Evolutionary conservation across 64 coral and sea anemone species (phyloP).

Genomic region (Porites lutea): DNA sequence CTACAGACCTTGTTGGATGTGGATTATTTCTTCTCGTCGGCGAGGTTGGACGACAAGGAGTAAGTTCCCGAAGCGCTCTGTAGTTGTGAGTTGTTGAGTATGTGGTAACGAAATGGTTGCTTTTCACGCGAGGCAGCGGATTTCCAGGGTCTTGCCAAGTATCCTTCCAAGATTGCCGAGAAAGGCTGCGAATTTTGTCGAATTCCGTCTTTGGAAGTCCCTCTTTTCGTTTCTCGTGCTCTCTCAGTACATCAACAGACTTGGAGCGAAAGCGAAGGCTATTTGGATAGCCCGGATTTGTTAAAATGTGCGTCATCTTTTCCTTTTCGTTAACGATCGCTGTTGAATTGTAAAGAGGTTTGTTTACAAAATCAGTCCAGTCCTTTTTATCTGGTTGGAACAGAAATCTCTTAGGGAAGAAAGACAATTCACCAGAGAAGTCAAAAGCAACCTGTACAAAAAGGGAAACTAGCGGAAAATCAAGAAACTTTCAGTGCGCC

Average conservation of each 20-base stretch:
- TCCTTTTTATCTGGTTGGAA: background rate
- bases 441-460: background rate
- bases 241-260: conserved; percentile 58
- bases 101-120: conserved; percentile 82
- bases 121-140: conserved; percentile 71
- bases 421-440: background rate
- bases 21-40: conserved; percentile 90
- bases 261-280: conserved; percentile 84
- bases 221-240: conserved; percentile 56
- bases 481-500: background rate
- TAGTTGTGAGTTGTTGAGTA: conserved; percentile 80
- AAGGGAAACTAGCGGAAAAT: background rate
- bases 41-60: conserved; percentile 80
- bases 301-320: conserved; percentile 83
- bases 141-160: conserved; percentile 81
- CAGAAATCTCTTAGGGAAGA: background rate
- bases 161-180: conserved; percentile 79
- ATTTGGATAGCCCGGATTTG: conserved; percentile 78
- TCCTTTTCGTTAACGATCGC: no score
- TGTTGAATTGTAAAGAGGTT: background rate
- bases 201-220: conserved; percentile 80
- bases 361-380: background rate
- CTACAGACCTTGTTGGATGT: conserved; percentile 81
- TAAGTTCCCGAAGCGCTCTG: conserved; percentile 72
- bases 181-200: conserved; percentile 82